These are phyloP conservation scores for Drosophila kikkawai DNA, from an alignment of 1,140 invertebrate genomes.

Conservation along the genomic window DNA sequence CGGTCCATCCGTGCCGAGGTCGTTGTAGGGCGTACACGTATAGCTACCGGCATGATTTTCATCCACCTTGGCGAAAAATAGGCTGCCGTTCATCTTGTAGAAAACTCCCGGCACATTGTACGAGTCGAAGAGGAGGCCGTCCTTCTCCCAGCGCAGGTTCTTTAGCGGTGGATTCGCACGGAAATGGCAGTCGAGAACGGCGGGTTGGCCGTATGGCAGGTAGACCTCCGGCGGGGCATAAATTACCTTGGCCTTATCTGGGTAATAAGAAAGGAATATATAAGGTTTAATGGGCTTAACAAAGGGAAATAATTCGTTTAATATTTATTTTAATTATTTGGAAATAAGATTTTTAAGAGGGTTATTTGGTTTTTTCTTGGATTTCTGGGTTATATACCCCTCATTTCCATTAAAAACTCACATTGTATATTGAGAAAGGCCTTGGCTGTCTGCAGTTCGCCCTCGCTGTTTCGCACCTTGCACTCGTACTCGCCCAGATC, in stretches of 20 bases:
- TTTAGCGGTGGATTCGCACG: slow-evolving; percentile 96
- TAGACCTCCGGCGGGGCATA: slow-evolving; percentile 95
- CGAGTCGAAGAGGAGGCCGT: slow-evolving; percentile 95
- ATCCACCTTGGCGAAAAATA: slow-evolving; percentile 93
- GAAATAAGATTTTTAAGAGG: not conserved
- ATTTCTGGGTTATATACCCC: not conserved
- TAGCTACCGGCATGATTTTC: slow-evolving; percentile 93
- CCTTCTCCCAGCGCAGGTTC: slow-evolving; percentile 97
- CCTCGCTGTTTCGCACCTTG: slow-evolving; percentile 92
- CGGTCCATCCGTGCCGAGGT: slow-evolving; percentile 93
- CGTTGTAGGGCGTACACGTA: slow-evolving; percentile 96
- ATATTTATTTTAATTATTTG: not conserved
- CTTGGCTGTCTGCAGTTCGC: slow-evolving; percentile 92
- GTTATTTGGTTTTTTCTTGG: not conserved
- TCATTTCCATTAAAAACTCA: slow-evolving; percentile 86
- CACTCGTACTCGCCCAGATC: slow-evolving; percentile 96
- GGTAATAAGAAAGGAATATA: slow-evolving; percentile 44
- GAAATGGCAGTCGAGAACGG: slow-evolving; percentile 96
- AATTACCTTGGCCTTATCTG: slow-evolving; percentile 96
- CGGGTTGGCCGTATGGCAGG: slow-evolving; percentile 95
- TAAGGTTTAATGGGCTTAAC: not conserved
- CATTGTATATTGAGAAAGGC: slow-evolving; percentile 98
- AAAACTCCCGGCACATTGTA: slow-evolving; percentile 95
- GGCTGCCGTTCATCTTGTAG: slow-evolving; percentile 93
- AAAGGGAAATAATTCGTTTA: not conserved